Conservation (phyloP, 2,797 vertebrate species). For the Halcyon smyrnensis region DNA sequence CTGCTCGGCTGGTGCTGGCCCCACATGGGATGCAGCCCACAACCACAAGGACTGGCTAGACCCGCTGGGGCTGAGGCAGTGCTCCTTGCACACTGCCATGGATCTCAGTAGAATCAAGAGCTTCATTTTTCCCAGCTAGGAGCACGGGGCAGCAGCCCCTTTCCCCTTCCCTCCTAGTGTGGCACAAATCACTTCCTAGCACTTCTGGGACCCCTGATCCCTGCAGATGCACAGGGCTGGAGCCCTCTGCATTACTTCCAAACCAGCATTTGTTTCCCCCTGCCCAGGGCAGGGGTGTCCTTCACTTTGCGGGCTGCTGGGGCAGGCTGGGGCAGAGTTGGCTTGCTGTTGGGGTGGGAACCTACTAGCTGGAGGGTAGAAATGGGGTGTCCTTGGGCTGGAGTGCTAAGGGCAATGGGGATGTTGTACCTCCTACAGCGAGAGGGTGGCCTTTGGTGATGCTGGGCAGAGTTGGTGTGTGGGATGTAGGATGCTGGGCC, state of each 20-base stretch:
- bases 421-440: not conserved
- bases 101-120: constrained; percentile 85
- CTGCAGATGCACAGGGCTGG: not conserved
- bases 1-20: not conserved
- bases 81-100: constrained; percentile 80
- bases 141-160: not conserved
- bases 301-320: not conserved
- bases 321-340: not conserved
- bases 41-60: constrained; percentile 46
- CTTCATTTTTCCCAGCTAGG: constrained; percentile 87
- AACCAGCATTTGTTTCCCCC: constrained; percentile 21
- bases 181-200: constrained; percentile 43
- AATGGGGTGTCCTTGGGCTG: not conserved
- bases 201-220: constrained; percentile 1
- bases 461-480: not conserved
- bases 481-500: not conserved
- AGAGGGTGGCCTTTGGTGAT: not conserved
- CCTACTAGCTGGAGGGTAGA: not conserved
- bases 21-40: not conserved
- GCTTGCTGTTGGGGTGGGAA: not conserved
- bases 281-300: not conserved
- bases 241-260: not conserved
- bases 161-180: constrained; percentile 19
- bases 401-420: not conserved
- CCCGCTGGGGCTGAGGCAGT: constrained; percentile 73